A percentile compares a stretch with the other conserved stretches of the same genome.
phyloP scores from a whole-genome alignment of 2,888 invertebrate genomes.

The Synergus laeviventris region DNA sequence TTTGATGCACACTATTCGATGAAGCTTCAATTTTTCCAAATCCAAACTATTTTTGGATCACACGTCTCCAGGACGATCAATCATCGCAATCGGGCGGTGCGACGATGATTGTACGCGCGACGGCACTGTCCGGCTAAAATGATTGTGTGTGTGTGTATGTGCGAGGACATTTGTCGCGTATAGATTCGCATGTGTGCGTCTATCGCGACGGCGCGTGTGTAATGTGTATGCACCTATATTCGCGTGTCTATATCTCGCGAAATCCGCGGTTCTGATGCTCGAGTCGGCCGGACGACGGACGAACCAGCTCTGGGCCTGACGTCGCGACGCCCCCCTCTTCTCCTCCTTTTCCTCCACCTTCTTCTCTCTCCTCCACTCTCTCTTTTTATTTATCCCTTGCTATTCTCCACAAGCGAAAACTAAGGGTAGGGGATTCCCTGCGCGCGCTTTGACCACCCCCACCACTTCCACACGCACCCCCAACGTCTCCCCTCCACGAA shows the following conservation, averaged over 20 bases:
- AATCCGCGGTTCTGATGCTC: conserved; percentile 69
- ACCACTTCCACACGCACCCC: conserved; percentile 47
- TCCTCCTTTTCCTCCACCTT: conserved; percentile 47
- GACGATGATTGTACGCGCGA: conserved; percentile 31
- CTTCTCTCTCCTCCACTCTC: conserved; percentile 40
- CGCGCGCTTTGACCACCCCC: conserved; percentile 52
- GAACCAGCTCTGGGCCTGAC: conserved; percentile 72
- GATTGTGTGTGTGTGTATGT: conserved; percentile 45
- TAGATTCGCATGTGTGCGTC: conserved; percentile 41
- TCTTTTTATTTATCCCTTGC: conserved; percentile 43
- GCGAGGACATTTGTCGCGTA: conserved; percentile 45
- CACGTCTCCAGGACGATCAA: conserved; percentile 44
- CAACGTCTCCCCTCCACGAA: conserved; percentile 41
- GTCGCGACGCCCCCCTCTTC: conserved; percentile 57
- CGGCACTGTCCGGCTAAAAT: conserved; percentile 25
- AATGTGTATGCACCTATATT: conserved; percentile 44
- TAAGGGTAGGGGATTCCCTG: conserved; percentile 48
- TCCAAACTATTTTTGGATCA: background rate
- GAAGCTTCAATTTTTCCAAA: background rate
- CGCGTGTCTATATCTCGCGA: conserved; percentile 59
- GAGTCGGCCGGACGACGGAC: conserved; percentile 75
- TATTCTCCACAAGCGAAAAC: conserved; percentile 31
- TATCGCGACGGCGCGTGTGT: conserved; percentile 43
- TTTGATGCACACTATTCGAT: too few relatives aligned
- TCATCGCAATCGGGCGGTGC: conserved; percentile 48